Conservation (phyloP, 2,888 invertebrate species). For the Troglohyphantes excavatus region DNA sequence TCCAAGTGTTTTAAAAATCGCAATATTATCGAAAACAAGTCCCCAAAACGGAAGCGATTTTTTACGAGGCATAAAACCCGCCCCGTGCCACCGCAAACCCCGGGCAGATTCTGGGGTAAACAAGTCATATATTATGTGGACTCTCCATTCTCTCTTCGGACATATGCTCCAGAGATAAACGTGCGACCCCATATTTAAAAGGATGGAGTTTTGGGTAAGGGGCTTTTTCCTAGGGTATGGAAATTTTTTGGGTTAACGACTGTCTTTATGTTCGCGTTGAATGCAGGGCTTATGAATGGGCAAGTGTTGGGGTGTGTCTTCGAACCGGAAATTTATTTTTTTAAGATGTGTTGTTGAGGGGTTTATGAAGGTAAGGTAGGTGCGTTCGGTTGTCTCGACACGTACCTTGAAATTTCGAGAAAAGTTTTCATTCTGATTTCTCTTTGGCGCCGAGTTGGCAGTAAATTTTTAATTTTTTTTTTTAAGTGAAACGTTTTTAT, state of each 20-base stretch:
- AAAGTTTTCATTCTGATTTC: no score
- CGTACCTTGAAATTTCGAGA: no score
- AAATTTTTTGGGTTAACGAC: constrained; percentile 52
- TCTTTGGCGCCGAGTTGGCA: no score
- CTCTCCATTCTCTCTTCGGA: constrained; percentile 21
- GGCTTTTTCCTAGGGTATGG: constrained; percentile 3
- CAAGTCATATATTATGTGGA: constrained; percentile 59
- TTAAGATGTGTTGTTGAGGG: background rate
- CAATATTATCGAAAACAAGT: constrained; percentile 57
- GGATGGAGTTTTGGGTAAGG: background rate
- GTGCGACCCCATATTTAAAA: constrained; percentile 30
- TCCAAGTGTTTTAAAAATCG: constrained; percentile 49
- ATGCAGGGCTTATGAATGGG: background rate
- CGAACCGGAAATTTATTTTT: background rate
- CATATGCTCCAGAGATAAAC: constrained; percentile 29
- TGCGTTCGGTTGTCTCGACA: no score
- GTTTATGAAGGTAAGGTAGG: no score
- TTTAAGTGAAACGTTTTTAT: no score
- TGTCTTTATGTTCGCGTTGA: background rate
- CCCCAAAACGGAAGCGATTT: constrained; percentile 25
- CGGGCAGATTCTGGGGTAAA: constrained; percentile 52
- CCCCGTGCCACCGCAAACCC: constrained; percentile 59
- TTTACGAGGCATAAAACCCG: constrained; percentile 64
- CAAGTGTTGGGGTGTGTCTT: background rate
- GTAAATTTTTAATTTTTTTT: no score